phyloP scores from a whole-genome alignment of 2,888 invertebrate species.

The Tribolium freemani region DNA sequence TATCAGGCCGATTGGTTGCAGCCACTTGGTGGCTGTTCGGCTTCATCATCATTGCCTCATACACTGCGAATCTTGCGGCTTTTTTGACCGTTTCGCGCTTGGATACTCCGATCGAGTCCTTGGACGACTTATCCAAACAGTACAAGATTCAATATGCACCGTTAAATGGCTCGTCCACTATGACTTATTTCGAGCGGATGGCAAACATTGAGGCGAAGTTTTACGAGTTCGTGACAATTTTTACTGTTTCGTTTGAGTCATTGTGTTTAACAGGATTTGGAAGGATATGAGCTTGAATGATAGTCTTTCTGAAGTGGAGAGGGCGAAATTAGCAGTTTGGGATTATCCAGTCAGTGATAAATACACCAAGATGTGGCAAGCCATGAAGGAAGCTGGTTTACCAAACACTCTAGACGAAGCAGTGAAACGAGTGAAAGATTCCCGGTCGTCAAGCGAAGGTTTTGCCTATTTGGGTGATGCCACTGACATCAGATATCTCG shows the following conservation, averaged over 20 bases:
- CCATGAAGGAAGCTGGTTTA: slow-evolving; percentile 87
- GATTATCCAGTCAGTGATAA: slow-evolving; percentile 99
- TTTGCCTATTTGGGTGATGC: slow-evolving; percentile 91
- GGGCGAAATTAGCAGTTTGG: slow-evolving; percentile 97
- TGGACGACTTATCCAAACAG: slow-evolving; percentile 92
- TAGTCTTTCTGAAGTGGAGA: slow-evolving; percentile 88
- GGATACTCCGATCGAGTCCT: slow-evolving; percentile 91
- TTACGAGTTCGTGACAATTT: slow-evolving; percentile 78
- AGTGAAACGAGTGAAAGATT: slow-evolving; percentile 78
- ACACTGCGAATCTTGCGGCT: slow-evolving; percentile 98
- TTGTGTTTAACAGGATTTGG: slow-evolving; percentile 83
- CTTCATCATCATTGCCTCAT: slow-evolving; percentile 98
- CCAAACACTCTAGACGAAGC: slow-evolving; percentile 87
- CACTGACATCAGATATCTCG: slow-evolving; percentile 85
- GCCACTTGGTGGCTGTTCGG: slow-evolving; percentile 99
- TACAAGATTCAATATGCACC: slow-evolving; percentile 98
- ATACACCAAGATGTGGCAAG: slow-evolving; percentile 99
- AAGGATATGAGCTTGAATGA: slow-evolving; percentile 98
- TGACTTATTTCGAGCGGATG: slow-evolving; percentile 97
- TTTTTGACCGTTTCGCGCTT: slow-evolving; percentile 94
- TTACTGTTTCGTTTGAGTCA: not conserved
- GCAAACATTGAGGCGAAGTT: slow-evolving; percentile 94
- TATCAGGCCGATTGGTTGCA: slow-evolving; percentile 94
- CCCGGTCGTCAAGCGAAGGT: slow-evolving; percentile 81
- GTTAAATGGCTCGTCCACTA: slow-evolving; percentile 86